These are phyloP conservation scores for Rhagologus leucostigma DNA, from an alignment of 2,113 vertebrate species.

Conservation along the genomic window DNA sequence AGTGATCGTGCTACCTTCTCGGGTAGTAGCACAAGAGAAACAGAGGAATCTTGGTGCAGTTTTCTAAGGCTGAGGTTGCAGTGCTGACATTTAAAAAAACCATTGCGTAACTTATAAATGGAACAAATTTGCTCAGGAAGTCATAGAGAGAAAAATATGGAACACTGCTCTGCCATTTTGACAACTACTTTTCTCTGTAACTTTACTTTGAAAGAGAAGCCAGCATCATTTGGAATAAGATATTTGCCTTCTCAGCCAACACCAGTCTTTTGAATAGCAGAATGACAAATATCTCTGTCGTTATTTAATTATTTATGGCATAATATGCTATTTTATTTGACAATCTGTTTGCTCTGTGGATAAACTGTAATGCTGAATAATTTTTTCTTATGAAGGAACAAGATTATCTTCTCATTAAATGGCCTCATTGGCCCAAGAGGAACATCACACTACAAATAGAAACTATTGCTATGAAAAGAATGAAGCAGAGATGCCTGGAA, in stretches of 20 bases:
- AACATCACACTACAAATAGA: not conserved
- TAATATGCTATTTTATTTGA: constrained; percentile 43
- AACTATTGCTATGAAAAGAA: not conserved
- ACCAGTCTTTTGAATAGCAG: not conserved
- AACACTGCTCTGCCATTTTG: not conserved
- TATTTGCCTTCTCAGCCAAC: not conserved
- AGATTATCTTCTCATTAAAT: constrained; percentile 48
- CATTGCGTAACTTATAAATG: not conserved
- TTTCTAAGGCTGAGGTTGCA: not conserved
- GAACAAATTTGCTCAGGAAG: not conserved
- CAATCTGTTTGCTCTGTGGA: constrained; percentile 50
- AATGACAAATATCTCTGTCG: constrained; percentile 10
- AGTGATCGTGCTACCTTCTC: not conserved
- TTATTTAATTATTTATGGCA: constrained; percentile 56
- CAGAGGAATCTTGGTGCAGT: not conserved
- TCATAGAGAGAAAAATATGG: not conserved
- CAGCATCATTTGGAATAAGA: not conserved
- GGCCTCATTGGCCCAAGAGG: not conserved
- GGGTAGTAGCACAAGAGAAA: not conserved
- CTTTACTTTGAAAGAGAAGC: constrained; percentile 7
- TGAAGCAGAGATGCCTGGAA: not conserved
- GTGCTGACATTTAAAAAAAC: not conserved
- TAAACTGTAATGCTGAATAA: constrained; percentile 46
- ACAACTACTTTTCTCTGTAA: not conserved
- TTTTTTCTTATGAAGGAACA: constrained; percentile 51